Conservation (phyloP, 2,888 invertebrate species). For the Athalia circularis region DNA sequence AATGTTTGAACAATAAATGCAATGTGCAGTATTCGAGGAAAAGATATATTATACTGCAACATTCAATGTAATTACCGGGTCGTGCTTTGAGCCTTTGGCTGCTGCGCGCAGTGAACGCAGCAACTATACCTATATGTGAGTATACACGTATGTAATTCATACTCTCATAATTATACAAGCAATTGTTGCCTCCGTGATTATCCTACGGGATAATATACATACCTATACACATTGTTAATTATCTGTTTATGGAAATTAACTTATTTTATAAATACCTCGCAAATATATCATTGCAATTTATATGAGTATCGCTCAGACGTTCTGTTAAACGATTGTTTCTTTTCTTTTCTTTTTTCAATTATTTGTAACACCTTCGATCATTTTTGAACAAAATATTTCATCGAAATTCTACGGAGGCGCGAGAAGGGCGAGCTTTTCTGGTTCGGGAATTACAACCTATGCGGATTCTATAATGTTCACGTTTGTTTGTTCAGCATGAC, state of each 20-base stretch:
- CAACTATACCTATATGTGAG: no score
- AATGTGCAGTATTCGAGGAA: constrained; percentile 24
- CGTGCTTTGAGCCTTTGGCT: constrained; percentile 4
- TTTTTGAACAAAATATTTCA: no score
- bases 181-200: constrained; percentile 11
- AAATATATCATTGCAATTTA: no score
- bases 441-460: background rate
- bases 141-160: no score
- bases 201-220: background rate
- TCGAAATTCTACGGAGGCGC: no score
- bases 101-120: no score
- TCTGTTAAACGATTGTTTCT: no score
- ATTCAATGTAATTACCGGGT: constrained; percentile 26
- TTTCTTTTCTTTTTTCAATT: no score
- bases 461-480: background rate
- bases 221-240: constrained; percentile 5
- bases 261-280: no score
- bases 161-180: background rate
- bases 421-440: no score
- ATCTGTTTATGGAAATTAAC: constrained; percentile 14
- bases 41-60: constrained; percentile 14
- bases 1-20: constrained; percentile 31
- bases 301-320: no score
- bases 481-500: constrained; percentile 20
- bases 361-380: no score